These are phyloP conservation scores for Halcyon leucocephala DNA, from an alignment of 2,797 vertebrate genomes.

Conservation along the genomic window DNA sequence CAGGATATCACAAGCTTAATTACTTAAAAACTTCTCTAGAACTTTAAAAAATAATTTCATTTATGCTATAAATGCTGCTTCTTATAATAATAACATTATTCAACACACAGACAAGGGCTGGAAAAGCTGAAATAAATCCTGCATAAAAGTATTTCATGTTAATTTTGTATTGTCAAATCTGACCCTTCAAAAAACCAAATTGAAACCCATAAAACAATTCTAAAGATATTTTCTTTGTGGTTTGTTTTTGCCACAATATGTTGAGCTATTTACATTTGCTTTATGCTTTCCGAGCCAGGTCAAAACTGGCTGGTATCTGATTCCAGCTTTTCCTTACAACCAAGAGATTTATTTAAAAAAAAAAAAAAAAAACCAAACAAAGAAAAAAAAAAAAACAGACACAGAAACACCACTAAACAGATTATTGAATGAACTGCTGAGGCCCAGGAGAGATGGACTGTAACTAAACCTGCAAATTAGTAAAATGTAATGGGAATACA, in stretches of 20 bases:
- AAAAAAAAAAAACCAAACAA: not conserved
- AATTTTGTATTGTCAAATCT: not conserved
- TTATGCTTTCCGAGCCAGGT: not conserved
- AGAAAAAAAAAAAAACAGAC: accelerated
- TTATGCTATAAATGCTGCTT: not conserved
- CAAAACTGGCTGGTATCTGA: not conserved
- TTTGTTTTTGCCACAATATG: not conserved
- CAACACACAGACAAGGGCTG: not conserved
- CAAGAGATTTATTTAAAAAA: not conserved
- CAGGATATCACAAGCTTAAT: not conserved
- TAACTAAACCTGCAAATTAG: not conserved
- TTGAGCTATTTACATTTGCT: not conserved
- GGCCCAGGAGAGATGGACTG: not conserved
- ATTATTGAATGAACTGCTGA: not conserved
- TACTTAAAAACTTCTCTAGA: not conserved
- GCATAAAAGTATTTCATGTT: not conserved
- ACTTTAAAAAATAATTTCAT: not conserved
- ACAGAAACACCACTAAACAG: not conserved
- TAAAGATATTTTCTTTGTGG: not conserved
- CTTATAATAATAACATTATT: not conserved
- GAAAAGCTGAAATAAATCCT: not conserved
- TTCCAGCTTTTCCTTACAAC: not conserved
- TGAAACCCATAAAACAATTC: not conserved
- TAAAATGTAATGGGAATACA: not conserved
- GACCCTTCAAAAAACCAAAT: not conserved